These are phyloP conservation scores for Cosmopolites sordidus DNA, from an alignment of 2,888 invertebrate species.

Conservation along the genomic window DNA sequence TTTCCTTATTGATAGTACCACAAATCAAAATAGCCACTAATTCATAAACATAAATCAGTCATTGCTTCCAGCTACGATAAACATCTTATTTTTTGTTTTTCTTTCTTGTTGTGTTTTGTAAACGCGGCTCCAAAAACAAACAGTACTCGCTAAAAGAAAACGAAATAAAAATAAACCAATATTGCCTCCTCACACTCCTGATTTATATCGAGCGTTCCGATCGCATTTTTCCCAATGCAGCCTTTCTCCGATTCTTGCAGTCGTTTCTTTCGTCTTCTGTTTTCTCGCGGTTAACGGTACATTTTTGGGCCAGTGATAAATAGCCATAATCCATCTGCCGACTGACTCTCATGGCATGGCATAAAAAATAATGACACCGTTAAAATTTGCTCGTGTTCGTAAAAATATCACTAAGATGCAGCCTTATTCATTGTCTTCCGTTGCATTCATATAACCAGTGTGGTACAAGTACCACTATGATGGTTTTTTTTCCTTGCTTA, in stretches of 20 bases:
- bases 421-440: neutral
- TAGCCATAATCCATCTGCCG: conserved; percentile 14
- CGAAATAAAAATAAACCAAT: no score
- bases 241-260: conserved; percentile 5
- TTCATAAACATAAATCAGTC: no score
- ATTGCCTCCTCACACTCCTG: no score
- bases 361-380: conserved; percentile 19
- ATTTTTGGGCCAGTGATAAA: conserved; percentile 18
- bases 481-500: no score
- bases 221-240: neutral
- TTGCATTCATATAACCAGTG: neutral
- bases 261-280: conserved; percentile 11
- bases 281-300: conserved; percentile 17
- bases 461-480: neutral
- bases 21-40: no score
- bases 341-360: neutral
- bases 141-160: no score
- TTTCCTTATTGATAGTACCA: no score
- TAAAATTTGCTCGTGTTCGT: conserved; percentile 14
- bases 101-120: no score
- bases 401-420: conserved; percentile 6
- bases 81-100: no score
- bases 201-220: no score
- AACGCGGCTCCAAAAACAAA: no score
- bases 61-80: no score